Evolutionary conservation across 2,888 invertebrate genomes (phyloP), one percentile per base, ranked within the genome.

Genomic region (Plutella xylostella): DNA sequence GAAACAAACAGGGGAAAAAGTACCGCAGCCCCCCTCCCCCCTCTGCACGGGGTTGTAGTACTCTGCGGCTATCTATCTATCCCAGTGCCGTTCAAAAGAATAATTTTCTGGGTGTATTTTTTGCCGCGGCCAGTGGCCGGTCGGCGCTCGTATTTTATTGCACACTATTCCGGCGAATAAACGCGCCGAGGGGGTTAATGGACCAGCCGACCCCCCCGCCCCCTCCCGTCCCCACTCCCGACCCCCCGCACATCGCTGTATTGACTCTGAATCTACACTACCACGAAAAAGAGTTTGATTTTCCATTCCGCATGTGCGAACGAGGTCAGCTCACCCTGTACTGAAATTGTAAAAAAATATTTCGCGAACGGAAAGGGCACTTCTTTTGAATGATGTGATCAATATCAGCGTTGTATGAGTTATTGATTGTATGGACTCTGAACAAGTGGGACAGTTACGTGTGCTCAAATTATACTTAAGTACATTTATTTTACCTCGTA

Each of bases 111-210:
- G 64, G 9, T 65, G 65, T 73, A 72, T 77, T 78, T 78, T 77
- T 77, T 75, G 66, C 68, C 66, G 70, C 63, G 72, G 70, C 67
- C 65, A 63, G 58, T 66, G 70, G 68, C 65, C 70, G 67, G 68
- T 63, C 63, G 65, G 61, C 62, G 65, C 64, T 71, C 69, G 68
- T 72, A 67, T 78, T 80, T 79, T 79, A 80, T 78, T 79, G 76
- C 80, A 65, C 74, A 75, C 80, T 78, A 80, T 78, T 73, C 77
- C 74, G 68, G 65, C 67, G 72, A 74, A 79, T 79, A 79, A 78
- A 76, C 74, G 72, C 63, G 68, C 51, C 48, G 53, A 57, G 57
- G 68, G 67, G 70, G 65, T 60, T 78, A 78, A 78, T 76, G 77
- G 77, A 74, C 70, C 64, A 60, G 53, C 52, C 57, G 15, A 7